Conservation (phyloP, 2,113 vertebrate genomes). For the Pitta sordida region DNA sequence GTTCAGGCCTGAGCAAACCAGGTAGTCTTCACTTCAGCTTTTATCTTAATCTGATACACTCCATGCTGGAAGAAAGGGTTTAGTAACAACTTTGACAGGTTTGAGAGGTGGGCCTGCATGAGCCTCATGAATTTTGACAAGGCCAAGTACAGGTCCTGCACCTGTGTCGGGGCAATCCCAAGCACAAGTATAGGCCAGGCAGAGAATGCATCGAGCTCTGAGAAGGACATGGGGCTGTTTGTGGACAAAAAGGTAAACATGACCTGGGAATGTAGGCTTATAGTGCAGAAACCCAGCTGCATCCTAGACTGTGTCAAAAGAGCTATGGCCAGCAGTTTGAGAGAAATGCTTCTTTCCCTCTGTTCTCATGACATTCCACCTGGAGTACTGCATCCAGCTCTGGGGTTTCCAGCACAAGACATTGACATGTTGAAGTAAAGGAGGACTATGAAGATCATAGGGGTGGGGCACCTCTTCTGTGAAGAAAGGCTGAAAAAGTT, state of each 20-base stretch:
- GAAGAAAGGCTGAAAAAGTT: not conserved
- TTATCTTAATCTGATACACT: not conserved
- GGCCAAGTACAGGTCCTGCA: not conserved
- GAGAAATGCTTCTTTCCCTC: not conserved
- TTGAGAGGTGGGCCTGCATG: not conserved
- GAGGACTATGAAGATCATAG: not conserved
- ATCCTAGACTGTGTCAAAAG: not conserved
- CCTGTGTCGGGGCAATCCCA: not conserved
- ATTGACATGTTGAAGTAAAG: not conserved
- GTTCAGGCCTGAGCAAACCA: not conserved
- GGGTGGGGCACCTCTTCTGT: not conserved
- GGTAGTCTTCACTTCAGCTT: not conserved
- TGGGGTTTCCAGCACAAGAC: too few relatives aligned
- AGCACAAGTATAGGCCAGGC: not conserved
- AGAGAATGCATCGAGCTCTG: not conserved
- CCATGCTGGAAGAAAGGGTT: not conserved
- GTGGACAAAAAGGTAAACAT: not conserved
- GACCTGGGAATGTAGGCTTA: not conserved
- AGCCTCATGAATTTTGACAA: not conserved
- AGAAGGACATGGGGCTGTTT: not conserved
- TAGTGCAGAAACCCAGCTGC: not conserved
- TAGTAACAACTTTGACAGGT: not conserved
- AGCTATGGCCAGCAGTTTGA: not conserved
- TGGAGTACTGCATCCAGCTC: not conserved
- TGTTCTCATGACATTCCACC: not conserved